These are phyloP conservation scores for Sepioteuthis lessoniana DNA, from an alignment of 2,888 invertebrate species.

Conservation along the genomic window DNA sequence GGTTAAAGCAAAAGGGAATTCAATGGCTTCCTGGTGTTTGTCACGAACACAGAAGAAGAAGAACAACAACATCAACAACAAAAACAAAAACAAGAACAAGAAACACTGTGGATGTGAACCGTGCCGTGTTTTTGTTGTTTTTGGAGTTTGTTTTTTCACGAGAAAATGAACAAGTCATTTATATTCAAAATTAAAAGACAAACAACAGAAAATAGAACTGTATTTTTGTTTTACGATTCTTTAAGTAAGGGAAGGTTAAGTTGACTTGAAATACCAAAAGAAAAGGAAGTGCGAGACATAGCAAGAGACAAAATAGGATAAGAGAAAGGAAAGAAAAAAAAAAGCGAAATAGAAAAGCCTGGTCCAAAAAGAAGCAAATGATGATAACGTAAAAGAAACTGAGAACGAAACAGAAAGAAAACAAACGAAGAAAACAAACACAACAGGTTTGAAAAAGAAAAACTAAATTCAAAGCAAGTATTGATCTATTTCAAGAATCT, in stretches of 20 bases:
- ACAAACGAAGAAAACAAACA: no score
- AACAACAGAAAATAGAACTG: neutral
- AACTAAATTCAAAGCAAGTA: no score
- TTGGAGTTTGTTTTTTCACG: neutral
- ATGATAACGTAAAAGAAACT: neutral
- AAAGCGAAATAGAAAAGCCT: neutral
- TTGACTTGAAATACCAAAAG: neutral
- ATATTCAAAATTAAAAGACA: neutral
- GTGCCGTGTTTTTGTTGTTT: neutral
- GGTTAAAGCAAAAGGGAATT: neutral
- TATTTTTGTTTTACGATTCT: neutral
- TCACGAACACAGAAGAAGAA: neutral
- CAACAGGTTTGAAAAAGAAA: no score
- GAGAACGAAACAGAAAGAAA: neutral
- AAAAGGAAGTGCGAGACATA: neutral
- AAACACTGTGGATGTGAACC: neutral
- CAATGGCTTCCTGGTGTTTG: neutral
- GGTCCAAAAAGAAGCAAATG: neutral
- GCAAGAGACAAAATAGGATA: no score
- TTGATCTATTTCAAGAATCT: no score
- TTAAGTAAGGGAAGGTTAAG: neutral
- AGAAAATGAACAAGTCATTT: neutral
- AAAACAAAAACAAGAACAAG: no score
- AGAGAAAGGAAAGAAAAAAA: neutral
- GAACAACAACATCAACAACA: no score